phyloP scores from a whole-genome alignment of 1,140 invertebrate species.

The Zaprionus gabonicus region DNA sequence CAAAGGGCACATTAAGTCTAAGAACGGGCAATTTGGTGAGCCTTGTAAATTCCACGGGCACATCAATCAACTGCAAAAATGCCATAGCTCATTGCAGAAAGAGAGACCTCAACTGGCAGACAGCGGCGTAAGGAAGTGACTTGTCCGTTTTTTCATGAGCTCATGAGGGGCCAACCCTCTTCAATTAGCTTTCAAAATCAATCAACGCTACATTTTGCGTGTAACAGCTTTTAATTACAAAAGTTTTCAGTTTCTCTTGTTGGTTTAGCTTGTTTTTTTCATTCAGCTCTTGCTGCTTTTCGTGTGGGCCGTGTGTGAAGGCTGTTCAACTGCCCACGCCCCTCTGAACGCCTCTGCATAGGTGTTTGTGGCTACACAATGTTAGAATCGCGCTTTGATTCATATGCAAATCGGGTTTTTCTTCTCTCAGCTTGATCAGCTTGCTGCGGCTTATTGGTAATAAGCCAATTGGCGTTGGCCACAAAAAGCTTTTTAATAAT shows the following conservation, averaged over 20 bases:
- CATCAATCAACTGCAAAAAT: constrained; percentile 64
- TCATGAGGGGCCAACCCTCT: constrained; percentile 44
- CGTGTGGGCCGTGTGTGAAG: constrained; percentile 54
- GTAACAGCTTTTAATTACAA: constrained; percentile 76
- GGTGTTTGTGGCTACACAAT: constrained; percentile 27
- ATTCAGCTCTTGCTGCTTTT: not conserved
- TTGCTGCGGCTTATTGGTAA: constrained; percentile 61
- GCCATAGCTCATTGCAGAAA: constrained; percentile 51
- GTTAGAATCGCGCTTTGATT: constrained; percentile 68
- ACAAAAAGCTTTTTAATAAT: constrained; percentile 73
- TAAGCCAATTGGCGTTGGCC: constrained; percentile 77
- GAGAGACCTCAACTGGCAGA: constrained; percentile 4
- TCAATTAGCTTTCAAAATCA: constrained; percentile 79
- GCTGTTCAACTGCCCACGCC: constrained; percentile 68
- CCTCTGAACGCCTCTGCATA: constrained; percentile 62
- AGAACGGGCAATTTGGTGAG: constrained; percentile 23
- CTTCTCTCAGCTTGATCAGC: constrained; percentile 42
- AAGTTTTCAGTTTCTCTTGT: constrained; percentile 35
- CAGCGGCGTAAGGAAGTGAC: constrained; percentile 65
- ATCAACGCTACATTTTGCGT: constrained; percentile 72
- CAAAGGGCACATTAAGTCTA: constrained; percentile 24
- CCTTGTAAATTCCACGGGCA: constrained; percentile 20
- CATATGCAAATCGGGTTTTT: constrained; percentile 66
- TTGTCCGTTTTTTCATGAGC: constrained; percentile 23
- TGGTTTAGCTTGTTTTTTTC: constrained; percentile 16